A percentile compares a stretch with the other conserved stretches of the same genome.
Conservation (phyloP, 1,140 invertebrate genomes). For the Caenorhabditis tropicalis region DNA sequence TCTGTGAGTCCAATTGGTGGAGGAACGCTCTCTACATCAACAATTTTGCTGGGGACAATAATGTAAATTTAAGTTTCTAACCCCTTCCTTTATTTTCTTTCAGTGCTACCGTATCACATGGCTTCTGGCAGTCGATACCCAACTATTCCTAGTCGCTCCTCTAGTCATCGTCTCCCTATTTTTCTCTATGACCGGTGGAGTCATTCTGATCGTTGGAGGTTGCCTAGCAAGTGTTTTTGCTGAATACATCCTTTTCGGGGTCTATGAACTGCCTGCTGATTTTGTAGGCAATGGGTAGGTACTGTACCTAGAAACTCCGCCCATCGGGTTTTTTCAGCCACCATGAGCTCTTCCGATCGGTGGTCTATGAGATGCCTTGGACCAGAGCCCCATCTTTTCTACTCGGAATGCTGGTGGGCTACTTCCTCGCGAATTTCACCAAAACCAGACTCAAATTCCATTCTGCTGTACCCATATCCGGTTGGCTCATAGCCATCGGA, state of each 20-base stretch:
- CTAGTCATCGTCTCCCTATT: constrained; percentile 46
- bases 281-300: constrained; percentile 10
- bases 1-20: constrained; percentile 74
- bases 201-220: neutral
- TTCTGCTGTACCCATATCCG: neutral
- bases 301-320: neutral
- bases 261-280: constrained; percentile 1
- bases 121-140: constrained; percentile 75
- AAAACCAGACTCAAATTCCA: constrained; percentile 30
- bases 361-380: constrained; percentile 20
- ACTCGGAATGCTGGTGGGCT: neutral
- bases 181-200: constrained; percentile 39
- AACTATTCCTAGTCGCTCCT: constrained; percentile 70
- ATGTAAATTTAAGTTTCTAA: neutral
- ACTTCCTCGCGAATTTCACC: neutral
- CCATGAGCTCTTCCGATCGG: constrained; percentile 18
- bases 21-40: constrained; percentile 74
- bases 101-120: constrained; percentile 68
- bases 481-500: neutral
- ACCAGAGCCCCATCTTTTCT: neutral
- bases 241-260: neutral
- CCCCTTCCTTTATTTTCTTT: neutral
- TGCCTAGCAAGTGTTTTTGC: constrained; percentile 5
- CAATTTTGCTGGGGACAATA: constrained; percentile 70
- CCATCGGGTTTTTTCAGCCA: neutral